Evolutionary conservation across 2,113 vertebrate species (phyloP), one percentile per base, ranked within the genome.

Genomic region (Galeopterus variegatus): DNA sequence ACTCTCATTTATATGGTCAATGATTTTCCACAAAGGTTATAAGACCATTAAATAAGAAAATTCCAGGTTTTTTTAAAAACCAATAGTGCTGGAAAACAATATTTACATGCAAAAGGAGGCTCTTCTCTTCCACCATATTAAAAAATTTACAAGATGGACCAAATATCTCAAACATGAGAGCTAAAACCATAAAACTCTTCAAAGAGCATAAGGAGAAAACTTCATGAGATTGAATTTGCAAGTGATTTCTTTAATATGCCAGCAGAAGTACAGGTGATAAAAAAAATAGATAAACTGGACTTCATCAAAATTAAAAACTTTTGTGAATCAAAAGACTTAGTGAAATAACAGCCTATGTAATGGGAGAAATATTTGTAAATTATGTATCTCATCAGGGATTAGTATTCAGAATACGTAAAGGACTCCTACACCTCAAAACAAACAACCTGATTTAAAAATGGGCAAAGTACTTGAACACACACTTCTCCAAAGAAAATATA

Each of bases 71-170:
- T 41, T 41, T 41, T 41, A 41, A 41, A 41, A 41, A 28, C 50
- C 64, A 82, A 72, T 18, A 8, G 19, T 62, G 6, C 87, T 85
- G 41, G 48, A 26, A 93, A 90, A 93, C 17, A 52, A 56, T 72
- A 56, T 79, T 69, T 13, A 64, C 2, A 10, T 52, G 21, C 28
- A 85, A 36, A 77, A 79, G 60, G 23, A 67, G 45, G 60, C 14
- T 58, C 5, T 6, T 73, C 33, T 80, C 48, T 91, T 88, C 21
- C 33, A 81, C 45, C 33, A 28, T 62, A 28, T 69, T 50, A 17
- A 54, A 62, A 88, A 92, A 54, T 75, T 73, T 82, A 41, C 24
- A 88, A 65, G 83, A 54, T 88, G 64, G 28, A 83, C 77, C 60
- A 76, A 93, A 62, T 28, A 62, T 31, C n/a, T 45, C 41, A 89